A percentile compares a stretch with the other conserved stretches of the same genome.
phyloP scores from a whole-genome alignment of 2,888 invertebrate species.

The Yponomeuta plumbellus region DNA sequence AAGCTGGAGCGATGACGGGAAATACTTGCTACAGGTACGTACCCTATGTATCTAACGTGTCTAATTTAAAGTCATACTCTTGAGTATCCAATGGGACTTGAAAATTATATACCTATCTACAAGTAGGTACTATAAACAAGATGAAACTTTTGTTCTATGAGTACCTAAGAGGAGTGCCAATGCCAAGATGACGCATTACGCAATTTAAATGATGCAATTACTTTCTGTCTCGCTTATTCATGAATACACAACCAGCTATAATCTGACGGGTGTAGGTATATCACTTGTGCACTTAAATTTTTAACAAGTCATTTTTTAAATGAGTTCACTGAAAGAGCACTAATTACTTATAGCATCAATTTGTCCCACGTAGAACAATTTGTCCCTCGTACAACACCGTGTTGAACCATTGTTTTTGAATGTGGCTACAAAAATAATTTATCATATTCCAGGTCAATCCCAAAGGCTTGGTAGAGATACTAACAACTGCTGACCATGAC shows the following conservation, averaged over 20 bases:
- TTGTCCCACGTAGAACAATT: no score
- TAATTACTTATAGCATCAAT: no score
- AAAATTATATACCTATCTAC: no score
- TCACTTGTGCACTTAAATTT: no score
- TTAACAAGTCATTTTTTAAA: no score
- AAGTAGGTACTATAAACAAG: not conserved
- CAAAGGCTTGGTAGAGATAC: conserved; percentile 61
- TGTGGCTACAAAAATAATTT: not conserved
- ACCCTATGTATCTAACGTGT: not conserved
- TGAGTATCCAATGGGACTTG: no score
- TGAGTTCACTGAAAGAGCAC: no score
- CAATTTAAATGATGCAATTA: conserved; percentile 1
- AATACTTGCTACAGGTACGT: conserved; percentile 67
- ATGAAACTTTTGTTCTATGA: not conserved
- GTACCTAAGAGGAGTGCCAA: conserved; percentile 9
- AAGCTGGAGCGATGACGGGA: conserved; percentile 71
- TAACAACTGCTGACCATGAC: conserved; percentile 52
- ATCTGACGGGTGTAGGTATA: no score
- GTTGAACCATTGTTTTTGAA: no score
- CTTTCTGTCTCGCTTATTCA: not conserved
- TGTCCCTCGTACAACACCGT: no score
- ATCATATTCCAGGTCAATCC: conserved; percentile 57
- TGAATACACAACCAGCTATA: no score
- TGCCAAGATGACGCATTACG: conserved; percentile 12
- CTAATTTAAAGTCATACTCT: not conserved